These are phyloP conservation scores for Musca vetustissima DNA, from an alignment of 1,140 invertebrate genomes.

Conservation along the genomic window DNA sequence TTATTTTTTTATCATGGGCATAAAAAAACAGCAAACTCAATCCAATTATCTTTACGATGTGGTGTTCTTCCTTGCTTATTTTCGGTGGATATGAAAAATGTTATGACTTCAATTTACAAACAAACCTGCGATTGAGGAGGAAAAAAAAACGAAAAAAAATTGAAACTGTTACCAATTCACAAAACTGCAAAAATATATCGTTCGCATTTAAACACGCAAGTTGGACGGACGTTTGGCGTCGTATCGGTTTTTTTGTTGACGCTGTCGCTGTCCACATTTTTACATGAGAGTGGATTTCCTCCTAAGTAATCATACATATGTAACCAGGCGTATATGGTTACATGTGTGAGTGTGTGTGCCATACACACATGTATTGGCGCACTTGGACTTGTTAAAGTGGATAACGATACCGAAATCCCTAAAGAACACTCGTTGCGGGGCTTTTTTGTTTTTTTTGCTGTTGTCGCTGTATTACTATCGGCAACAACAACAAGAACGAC, in stretches of 20 bases:
- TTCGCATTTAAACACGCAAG: slow-evolving; percentile 21
- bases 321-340: background rate
- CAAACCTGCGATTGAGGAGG: too few relatives aligned
- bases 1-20: too few relatives aligned
- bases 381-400: slow-evolving; percentile 15
- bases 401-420: slow-evolving; percentile 20
- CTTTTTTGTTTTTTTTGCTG: background rate
- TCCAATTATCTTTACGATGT: too few relatives aligned
- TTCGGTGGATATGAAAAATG: slow-evolving; percentile 3
- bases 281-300: too few relatives aligned
- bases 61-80: too few relatives aligned
- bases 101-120: slow-evolving; percentile 12
- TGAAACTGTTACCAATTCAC: slow-evolving; percentile 8
- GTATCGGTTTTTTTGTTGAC: too few relatives aligned
- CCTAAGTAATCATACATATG: background rate
- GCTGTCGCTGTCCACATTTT: too few relatives aligned
- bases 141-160: too few relatives aligned
- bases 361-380: too few relatives aligned
- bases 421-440: background rate
- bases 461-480: background rate
- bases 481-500: background rate
- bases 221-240: background rate
- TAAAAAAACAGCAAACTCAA: background rate
- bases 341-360: too few relatives aligned
- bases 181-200: background rate